phyloP scores from a whole-genome alignment of 2,113 vertebrate genomes.

The Cyprinodon variegatus region DNA sequence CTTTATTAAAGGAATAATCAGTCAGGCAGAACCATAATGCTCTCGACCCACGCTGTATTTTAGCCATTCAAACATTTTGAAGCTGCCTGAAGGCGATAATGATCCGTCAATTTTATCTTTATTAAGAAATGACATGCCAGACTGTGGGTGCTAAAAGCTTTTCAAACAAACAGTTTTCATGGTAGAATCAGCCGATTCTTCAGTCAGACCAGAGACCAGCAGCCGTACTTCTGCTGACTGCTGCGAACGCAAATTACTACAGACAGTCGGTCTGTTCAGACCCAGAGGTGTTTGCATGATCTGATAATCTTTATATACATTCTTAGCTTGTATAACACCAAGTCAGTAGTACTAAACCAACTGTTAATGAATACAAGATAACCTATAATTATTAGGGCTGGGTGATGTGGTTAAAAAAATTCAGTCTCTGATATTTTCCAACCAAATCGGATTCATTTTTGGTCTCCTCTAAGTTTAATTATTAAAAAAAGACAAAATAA shows the following conservation, averaged over 20 bases:
- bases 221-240: constrained; percentile 19
- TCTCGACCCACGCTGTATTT: constrained; percentile 13
- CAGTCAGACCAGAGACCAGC: constrained; percentile 19
- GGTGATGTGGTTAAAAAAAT: too few relatives aligned
- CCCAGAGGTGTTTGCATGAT: not conserved
- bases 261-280: constrained; percentile 2
- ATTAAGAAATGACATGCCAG: constrained; percentile 28
- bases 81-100: constrained; percentile 43
- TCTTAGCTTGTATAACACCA: not conserved
- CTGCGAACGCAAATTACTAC: constrained; percentile 7
- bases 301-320: not conserved
- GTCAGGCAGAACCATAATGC: constrained; percentile 15
- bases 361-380: not conserved
- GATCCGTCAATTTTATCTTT: constrained; percentile 27
- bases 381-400: too few relatives aligned
- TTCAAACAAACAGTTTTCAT: constrained; percentile 37
- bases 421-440: too few relatives aligned
- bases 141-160: constrained; percentile 41
- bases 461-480: too few relatives aligned
- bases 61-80: constrained; percentile 48
- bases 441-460: too few relatives aligned
- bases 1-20: constrained; percentile 25
- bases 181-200: constrained; percentile 15
- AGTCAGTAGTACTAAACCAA: not conserved
- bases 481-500: too few relatives aligned